Evolutionary conservation across 2,113 vertebrate genomes (phyloP), one percentile per base, ranked within the genome.

Genomic region (Geococcyx californianus): DNA sequence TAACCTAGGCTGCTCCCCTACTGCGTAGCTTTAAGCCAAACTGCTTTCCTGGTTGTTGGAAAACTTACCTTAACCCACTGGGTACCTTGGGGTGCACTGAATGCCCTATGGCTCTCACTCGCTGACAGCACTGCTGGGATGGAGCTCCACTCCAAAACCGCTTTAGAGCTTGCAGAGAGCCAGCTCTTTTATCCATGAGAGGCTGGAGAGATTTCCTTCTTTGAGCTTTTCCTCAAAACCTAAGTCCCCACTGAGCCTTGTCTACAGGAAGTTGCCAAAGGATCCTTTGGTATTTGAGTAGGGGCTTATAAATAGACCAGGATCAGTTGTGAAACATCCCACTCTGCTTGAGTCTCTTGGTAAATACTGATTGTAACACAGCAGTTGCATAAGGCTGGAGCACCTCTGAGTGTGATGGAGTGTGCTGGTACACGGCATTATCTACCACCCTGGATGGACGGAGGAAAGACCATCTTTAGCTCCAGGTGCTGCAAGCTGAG

Each of bases 251-350:
- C 40, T 28, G 14, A 89, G 52, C 66, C 31, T 86, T 54, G 23
- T 67, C 52, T 78, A 38, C 72, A 75, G 45, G 51, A 90, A 33
- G 24, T 45, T 49, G 47, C 21, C 47, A 83, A 92, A 79, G 19
- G 33, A 79, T 78, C 58, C 44, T 81, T 42, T 88, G 74, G 87
- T 47, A 82, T 85, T 93, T 64, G 83, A 73, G 78, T 80, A 93
- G 93, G 45, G 91, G 54, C 73, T 87, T 90, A 86, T 83, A 96
- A 92, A 87, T 85, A 87, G 58, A 82, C 18, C 24, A 38, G 66
- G 29, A 49, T 13, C 75, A 55, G 58, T 83, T 89, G 89, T 93
- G 90, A 94, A 94, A 95, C 68, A 80, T 79, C 85, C 89, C 84
- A 70, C 84, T 94, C 63, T 79, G 31, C 89, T 86, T 70, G 36